Evolutionary conservation across 1,140 invertebrate species (phyloP).

Genomic region (Pararge aegeria): DNA sequence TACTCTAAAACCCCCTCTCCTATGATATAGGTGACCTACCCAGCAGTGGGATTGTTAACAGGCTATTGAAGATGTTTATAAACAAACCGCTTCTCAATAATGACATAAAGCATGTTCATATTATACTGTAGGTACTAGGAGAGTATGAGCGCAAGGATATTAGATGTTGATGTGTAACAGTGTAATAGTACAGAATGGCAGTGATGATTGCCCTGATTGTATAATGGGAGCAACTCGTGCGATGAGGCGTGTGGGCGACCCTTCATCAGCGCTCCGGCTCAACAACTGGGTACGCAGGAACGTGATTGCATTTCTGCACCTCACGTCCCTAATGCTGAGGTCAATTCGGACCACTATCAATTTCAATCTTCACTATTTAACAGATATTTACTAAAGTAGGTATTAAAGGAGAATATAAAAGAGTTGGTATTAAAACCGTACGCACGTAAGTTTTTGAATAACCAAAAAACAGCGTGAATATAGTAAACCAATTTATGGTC

Average conservation of each 20-base stretch:
- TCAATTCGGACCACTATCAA: neutral
- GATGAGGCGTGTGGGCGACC: conserved; percentile 60
- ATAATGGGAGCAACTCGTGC: conserved; percentile 69
- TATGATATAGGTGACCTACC: too few species aligned
- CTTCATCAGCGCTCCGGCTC: conserved; percentile 22
- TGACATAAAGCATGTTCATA: neutral
- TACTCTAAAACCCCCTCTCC: too few species aligned
- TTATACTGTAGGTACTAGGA: neutral
- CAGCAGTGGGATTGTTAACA: too few species aligned
- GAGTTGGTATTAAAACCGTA: too few species aligned
- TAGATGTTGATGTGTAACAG: conserved; percentile 23
- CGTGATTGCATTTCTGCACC: conserved; percentile 26
- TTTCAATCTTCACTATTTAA: neutral
- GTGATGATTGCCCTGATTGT: conserved; percentile 69
- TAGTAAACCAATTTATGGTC: too few species aligned
- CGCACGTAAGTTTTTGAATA: too few species aligned
- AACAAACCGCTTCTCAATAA: too few species aligned
- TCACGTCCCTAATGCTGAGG: conserved; percentile 5
- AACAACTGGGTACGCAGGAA: conserved; percentile 1
- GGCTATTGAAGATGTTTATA: too few species aligned
- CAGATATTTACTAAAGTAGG: neutral
- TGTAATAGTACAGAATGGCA: conserved; percentile 30
- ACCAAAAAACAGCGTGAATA: too few species aligned
- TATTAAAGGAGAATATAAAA: too few species aligned
- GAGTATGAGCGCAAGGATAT: conserved; percentile 11